These are phyloP conservation scores for Todus mexicanus DNA, from an alignment of 2,797 vertebrate species.

Conservation along the genomic window DNA sequence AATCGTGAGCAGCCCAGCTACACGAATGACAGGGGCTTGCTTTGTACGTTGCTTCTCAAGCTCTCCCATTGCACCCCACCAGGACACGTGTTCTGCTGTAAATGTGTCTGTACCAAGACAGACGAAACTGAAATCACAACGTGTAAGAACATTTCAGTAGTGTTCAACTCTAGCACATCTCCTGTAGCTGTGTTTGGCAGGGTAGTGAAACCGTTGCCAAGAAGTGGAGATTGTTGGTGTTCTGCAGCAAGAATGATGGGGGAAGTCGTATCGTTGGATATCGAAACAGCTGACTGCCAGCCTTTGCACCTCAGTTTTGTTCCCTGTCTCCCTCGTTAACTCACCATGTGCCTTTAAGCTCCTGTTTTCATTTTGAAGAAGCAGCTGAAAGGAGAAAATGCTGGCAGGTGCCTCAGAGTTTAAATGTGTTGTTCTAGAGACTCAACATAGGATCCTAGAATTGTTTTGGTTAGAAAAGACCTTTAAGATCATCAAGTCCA, in stretches of 20 bases:
- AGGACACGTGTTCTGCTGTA: not conserved
- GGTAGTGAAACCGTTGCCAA: not conserved
- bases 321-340: not conserved
- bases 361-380: not conserved
- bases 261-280: not conserved
- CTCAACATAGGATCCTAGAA: not conserved
- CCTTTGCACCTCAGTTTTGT: not conserved
- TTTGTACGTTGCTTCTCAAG: not conserved
- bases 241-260: not conserved
- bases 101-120: not conserved
- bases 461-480: too few relatives aligned
- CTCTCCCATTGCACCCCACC: not conserved
- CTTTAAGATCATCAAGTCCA: too few relatives aligned
- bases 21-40: not conserved
- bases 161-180: not conserved
- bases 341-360: not conserved
- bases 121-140: not conserved
- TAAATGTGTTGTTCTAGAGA: not conserved
- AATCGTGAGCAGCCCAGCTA: not conserved
- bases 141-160: not conserved
- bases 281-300: not conserved
- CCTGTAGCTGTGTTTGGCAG: not conserved
- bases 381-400: not conserved
- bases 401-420: not conserved
- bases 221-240: not conserved